Conservation (phyloP, 2,888 invertebrate species). For the Tanytarsus gracilentus region DNA sequence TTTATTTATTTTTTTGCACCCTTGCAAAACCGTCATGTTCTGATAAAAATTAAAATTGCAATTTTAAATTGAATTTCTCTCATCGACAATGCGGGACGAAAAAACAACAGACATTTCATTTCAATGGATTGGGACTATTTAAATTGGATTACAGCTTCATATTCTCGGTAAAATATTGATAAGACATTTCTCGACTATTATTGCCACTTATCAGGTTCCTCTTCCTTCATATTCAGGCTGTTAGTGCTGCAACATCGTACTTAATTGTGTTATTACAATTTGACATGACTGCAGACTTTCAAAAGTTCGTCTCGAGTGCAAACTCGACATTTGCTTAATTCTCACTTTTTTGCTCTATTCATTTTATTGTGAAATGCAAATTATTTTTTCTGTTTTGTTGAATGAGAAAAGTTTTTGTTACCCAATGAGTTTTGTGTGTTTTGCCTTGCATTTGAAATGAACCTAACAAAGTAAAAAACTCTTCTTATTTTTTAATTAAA, state of each 20-base stretch:
- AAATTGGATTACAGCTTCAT: slow-evolving; percentile 43
- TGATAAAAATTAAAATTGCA: background rate
- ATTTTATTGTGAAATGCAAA: background rate
- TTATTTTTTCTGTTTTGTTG: background rate
- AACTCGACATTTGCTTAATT: background rate
- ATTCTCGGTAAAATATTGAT: slow-evolving; percentile 38
- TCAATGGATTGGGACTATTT: slow-evolving; percentile 41
- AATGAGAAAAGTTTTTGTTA: no score
- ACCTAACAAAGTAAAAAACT: no score
- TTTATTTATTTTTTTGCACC: background rate
- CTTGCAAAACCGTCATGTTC: background rate
- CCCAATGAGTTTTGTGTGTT: no score
- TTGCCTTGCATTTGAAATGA: no score
- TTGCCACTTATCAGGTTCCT: background rate
- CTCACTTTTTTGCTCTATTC: background rate
- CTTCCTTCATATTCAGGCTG: slow-evolving; percentile 35
- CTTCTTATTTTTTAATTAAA: no score
- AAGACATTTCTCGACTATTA: background rate
- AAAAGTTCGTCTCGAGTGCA: background rate
- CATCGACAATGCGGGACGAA: no score
- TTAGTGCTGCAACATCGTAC: slow-evolving; percentile 39
- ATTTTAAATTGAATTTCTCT: background rate
- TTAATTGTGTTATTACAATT: slow-evolving; percentile 41
- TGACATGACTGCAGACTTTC: slow-evolving; percentile 34
- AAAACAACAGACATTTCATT: slow-evolving; percentile 11